phyloP scores from a whole-genome alignment of 1,140 invertebrate genomes.

The Drosophila repletoides region DNA sequence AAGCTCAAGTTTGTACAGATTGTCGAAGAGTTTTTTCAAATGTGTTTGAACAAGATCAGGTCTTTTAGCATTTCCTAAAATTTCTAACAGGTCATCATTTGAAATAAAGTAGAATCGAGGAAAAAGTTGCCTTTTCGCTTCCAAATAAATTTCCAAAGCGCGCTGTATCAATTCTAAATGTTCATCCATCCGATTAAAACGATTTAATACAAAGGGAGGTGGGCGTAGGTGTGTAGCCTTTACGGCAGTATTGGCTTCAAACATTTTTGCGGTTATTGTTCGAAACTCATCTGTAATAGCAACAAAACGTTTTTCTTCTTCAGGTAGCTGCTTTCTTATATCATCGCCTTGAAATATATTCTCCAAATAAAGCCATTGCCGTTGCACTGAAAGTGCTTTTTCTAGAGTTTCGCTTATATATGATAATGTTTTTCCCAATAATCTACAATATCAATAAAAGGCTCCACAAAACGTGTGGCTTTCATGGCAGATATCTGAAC shows the following conservation, averaged over 20 bases:
- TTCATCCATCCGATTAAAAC: constrained; percentile 86
- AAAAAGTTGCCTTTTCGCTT: constrained; percentile 92
- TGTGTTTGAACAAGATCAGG: constrained; percentile 92
- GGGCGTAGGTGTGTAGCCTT: constrained; percentile 84
- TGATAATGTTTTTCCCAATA: constrained; percentile 91
- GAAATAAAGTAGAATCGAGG: constrained; percentile 94
- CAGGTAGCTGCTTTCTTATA: constrained; percentile 91
- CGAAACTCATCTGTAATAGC: constrained; percentile 88
- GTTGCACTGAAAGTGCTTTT: constrained; percentile 89
- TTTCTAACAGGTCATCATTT: constrained; percentile 93
- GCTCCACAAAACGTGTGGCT: constrained; percentile 92
- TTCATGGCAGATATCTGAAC: constrained; percentile 91
- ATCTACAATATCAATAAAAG: constrained; percentile 90
- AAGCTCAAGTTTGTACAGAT: constrained; percentile 90
- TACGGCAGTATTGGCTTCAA: constrained; percentile 83
- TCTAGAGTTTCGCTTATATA: constrained; percentile 91
- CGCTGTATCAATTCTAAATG: constrained; percentile 88
- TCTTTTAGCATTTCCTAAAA: constrained; percentile 91
- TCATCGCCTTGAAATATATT: constrained; percentile 93
- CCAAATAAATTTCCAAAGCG: constrained; percentile 91
- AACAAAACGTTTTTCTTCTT: constrained; percentile 90
- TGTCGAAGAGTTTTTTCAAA: constrained; percentile 93
- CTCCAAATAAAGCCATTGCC: constrained; percentile 92
- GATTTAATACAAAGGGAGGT: constrained; percentile 85
- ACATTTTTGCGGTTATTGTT: constrained; percentile 87